Base-by-base conservation (phyloP, 2,888 invertebrate genomes). In the Ennomos quercinarius region DNA sequence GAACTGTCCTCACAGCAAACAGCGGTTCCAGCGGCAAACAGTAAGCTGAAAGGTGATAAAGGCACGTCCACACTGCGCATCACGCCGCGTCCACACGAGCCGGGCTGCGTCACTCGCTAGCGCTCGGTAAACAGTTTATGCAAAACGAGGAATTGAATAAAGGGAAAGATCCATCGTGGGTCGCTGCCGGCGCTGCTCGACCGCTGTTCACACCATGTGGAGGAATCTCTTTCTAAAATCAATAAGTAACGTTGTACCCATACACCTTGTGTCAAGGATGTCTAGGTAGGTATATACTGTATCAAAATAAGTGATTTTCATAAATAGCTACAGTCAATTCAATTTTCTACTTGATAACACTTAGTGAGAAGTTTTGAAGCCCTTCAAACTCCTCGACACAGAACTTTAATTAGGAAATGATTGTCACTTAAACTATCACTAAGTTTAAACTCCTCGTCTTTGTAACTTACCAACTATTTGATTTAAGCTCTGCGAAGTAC, bases 121-220 rank as follows among this genome's bases (percentile, higher is more conserved):
- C 72, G 71, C 64, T 75, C 73, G 64, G 84, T 88, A 87, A 88
- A 89, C 87, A 83, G 85, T 87, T 89, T 89, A 89, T 89, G 89
- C 81, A 84, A 89, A 89, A 79, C 84, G 78, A 76, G 67, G 82
- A 85, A 87, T 88, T 83, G 86, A 87, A 88, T 88, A 84, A 88
- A 83, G 81, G 78, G 73, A 77, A 81, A 81, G 67, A 67, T 67
- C 62, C 50, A 76, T 78, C 81, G 76, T 69, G 78, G 72, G 67
- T 68, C 72, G 73, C 65, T 68, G 52, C 70, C 71, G 70, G 60
- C 57, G 42, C 65, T 52, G 8, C 59, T 12, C 41, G 55, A 66
- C 64, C 64, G 52, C 47, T 41, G 3, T 53, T 69, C 64, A 74
- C 77, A 79, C 80, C 66, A 54, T 45, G 52, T 63, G 66, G 11